Evolutionary conservation across 2,797 vertebrate genomes (phyloP).

Genomic region (Sebastes baramenuke): DNA sequence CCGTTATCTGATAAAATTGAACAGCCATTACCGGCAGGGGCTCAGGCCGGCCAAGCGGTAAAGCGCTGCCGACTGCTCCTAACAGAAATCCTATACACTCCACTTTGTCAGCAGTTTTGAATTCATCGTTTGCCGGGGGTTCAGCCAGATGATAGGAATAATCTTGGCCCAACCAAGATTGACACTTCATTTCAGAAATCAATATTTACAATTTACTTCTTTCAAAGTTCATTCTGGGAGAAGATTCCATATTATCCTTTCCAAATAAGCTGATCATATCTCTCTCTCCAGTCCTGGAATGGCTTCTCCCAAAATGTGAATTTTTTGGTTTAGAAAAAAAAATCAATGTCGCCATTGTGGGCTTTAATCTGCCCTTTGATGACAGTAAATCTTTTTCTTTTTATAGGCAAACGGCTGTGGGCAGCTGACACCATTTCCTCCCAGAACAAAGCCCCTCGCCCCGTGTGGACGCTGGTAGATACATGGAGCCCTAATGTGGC

Average conservation of each 20-base stretch:
- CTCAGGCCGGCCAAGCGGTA: constrained; percentile 88
- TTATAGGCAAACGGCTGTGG: constrained; percentile 98
- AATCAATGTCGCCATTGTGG: constrained; percentile 99
- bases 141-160: constrained; percentile 99
- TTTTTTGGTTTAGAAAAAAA: constrained; percentile 91
- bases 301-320: constrained; percentile 99
- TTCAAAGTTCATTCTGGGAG: constrained; percentile 99
- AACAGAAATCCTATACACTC: constrained; percentile 99
- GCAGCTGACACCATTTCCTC: constrained; percentile 99
- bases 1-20: constrained; percentile 99
- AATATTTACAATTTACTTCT: constrained; percentile 99
- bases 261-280: constrained; percentile 99
- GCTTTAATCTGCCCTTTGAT: constrained; percentile 99
- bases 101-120: constrained; percentile 99
- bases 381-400: constrained; percentile 99
- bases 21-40: constrained; percentile 97
- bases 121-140: constrained; percentile 91
- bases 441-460: constrained; percentile 97
- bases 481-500: constrained; percentile 99
- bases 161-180: constrained; percentile 98
- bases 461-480: constrained; percentile 94
- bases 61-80: constrained; percentile 95
- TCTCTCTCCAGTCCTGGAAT: constrained; percentile 91
- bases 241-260: constrained; percentile 99
- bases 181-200: constrained; percentile 99